Evolutionary conservation across 2,888 invertebrate species (phyloP).

Genomic region (Heteropelma amictum): DNA sequence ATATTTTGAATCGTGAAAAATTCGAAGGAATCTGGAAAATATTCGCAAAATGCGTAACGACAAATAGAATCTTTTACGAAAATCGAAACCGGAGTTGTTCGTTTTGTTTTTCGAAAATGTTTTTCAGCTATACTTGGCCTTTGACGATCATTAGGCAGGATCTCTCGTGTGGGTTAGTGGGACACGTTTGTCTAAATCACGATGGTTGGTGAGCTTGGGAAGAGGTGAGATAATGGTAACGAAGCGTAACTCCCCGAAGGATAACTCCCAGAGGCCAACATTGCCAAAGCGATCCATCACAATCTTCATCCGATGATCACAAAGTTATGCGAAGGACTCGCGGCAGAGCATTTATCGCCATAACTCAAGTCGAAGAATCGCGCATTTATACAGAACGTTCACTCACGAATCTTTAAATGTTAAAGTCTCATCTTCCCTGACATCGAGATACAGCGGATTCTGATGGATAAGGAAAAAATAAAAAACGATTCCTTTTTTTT

Average conservation of each 20-base stretch:
- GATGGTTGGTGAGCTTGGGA: slow-evolving; percentile 7
- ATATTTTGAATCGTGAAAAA: neutral
- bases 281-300: slow-evolving; percentile 66
- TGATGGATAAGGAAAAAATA: neutral
- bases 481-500: neutral
- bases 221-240: slow-evolving; percentile 66
- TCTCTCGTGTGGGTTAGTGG: neutral
- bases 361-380: slow-evolving; percentile 7
- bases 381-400: slow-evolving; percentile 7
- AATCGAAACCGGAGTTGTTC: neutral
- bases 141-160: neutral
- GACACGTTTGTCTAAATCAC: slow-evolving; percentile 18
- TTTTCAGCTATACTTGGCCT: neutral
- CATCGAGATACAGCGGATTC: neutral
- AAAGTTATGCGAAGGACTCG: slow-evolving; percentile 70
- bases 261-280: slow-evolving; percentile 54
- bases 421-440: slow-evolving; percentile 16
- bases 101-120: neutral
- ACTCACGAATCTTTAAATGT: slow-evolving; percentile 45
- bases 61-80: too few species aligned
- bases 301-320: slow-evolving; percentile 63
- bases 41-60: too few species aligned
- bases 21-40: neutral
- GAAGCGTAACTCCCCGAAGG: slow-evolving; percentile 62
- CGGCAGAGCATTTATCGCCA: slow-evolving; percentile 21